Conservation (phyloP, 2,888 invertebrate species). For the Latrodectus elegans region DNA sequence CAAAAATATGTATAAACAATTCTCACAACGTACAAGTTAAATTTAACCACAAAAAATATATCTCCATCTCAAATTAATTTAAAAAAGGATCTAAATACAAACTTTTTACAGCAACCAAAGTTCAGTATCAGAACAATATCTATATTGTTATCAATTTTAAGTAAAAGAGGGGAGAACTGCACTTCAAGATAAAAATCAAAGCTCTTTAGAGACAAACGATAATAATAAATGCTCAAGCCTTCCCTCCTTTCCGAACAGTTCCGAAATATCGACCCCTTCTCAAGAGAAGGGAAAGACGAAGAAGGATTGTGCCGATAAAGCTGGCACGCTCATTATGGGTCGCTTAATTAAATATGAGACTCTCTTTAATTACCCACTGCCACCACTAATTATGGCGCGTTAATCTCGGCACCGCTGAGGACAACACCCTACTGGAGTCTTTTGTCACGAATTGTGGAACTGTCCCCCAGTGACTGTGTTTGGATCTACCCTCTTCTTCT, state of each 20-base stretch:
- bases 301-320: constrained; percentile 50
- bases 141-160: too few relatives aligned
- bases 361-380: constrained; percentile 67
- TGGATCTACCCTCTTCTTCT: not conserved
- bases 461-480: constrained; percentile 30
- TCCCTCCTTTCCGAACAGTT: not conserved
- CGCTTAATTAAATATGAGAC: constrained; percentile 69
- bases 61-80: too few relatives aligned
- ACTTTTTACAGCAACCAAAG: too few relatives aligned
- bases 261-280: constrained; percentile 42
- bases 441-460: constrained; percentile 31
- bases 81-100: too few relatives aligned
- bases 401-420: constrained; percentile 51
- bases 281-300: constrained; percentile 14
- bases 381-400: constrained; percentile 65
- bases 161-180: too few relatives aligned
- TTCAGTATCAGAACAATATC: too few relatives aligned
- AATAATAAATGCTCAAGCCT: constrained; percentile 10
- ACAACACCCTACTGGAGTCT: constrained; percentile 58
- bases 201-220: constrained; percentile 1
- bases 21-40: too few relatives aligned
- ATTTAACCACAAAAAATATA: too few relatives aligned
- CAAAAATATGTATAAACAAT: too few relatives aligned
- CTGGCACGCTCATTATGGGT: constrained; percentile 58
- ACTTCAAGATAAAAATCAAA: constrained; percentile 6